Evolutionary conservation across 2,888 invertebrate species (phyloP).

Genomic region (Mycogona germanica): DNA sequence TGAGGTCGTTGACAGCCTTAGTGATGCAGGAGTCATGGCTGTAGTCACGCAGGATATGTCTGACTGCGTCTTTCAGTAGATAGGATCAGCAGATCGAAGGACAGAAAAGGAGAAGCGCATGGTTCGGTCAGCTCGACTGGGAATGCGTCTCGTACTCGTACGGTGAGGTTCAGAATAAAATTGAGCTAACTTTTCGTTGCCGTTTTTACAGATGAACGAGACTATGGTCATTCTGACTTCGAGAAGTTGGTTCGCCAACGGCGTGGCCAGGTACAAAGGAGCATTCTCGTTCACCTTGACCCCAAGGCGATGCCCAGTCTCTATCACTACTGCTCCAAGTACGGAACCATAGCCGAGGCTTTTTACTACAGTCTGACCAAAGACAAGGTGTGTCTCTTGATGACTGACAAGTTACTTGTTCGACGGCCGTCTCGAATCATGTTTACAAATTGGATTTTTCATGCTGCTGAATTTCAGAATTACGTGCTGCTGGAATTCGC

Average conservation of each 20-base stretch:
- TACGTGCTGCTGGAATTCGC: slow-evolving; percentile 64
- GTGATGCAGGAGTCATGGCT: too few species aligned
- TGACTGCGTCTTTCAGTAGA: too few species aligned
- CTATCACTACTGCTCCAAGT: slow-evolving; percentile 52
- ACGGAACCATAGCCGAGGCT: slow-evolving; percentile 49
- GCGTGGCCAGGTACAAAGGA: slow-evolving; percentile 50
- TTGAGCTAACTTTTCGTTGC: too few species aligned
- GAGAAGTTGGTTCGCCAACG: slow-evolving; percentile 47
- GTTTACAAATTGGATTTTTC: background rate
- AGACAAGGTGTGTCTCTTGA: slow-evolving; percentile 21
- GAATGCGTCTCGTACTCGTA: too few species aligned
- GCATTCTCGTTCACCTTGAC: slow-evolving; percentile 62
- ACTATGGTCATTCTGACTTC: slow-evolving; percentile 33
- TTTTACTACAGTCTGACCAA: slow-evolving; percentile 46
- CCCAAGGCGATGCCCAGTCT: slow-evolving; percentile 54
- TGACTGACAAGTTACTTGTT: background rate
- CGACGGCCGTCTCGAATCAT: background rate
- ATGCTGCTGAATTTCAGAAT: slow-evolving; percentile 40
- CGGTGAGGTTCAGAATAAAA: too few species aligned
- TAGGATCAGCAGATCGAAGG: too few species aligned
- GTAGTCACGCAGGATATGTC: too few species aligned
- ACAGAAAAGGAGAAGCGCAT: too few species aligned
- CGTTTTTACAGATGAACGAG: too few species aligned
- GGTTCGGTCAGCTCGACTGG: too few species aligned
- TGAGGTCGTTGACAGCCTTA: too few species aligned